Base-by-base conservation (phyloP, 2,888 invertebrate species). In the Arctia plantaginis region DNA sequence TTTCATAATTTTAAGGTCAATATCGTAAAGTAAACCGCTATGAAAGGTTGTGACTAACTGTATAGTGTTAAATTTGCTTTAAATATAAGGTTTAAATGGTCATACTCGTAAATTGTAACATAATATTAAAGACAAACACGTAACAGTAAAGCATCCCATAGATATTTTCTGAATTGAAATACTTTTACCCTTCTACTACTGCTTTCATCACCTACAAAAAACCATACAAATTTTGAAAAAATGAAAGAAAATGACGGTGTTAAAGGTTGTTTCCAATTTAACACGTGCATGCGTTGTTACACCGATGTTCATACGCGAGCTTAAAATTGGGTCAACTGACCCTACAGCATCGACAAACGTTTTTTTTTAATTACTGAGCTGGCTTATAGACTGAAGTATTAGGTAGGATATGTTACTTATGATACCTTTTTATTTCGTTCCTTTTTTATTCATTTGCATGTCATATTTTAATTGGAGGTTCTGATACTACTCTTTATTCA, bases 311-410 rank as follows among this genome's bases (percentile, higher is more conserved):
- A 76, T 73, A 68, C 71, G 68, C n/a, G 30, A 75, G 75, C 73
- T 74, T 73, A 66, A 82, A 85, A 85, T 81, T 78, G 85, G 83
- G 67, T 83, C 78, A 77, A 35, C 51, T 72, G 78, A 59, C 55
- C 55, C 27, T 33, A 39, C 66, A 62, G 20, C 65, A 23, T 72
- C 69, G 73, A 41, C 64, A 64, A 66, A 73, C 72, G 59, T n/a
- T n/a, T 59, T 62, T 70, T 74, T 79, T 79, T 74, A 81, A 74
- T 74, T 81, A 75, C 68, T 68, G 72, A 74, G 18, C 35, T 27
- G 35, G 51, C 72, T 67, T 67, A 47, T 2, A 23, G 33, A 35
- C 23, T 55, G 51, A 51, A n/a, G 47, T 39, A 35, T 65, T 35
- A 23, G 65, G 33, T 23, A 13, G 13, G 23, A 35, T 65, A 23